Evolutionary conservation across 2,797 vertebrate species (phyloP), one percentile per base, ranked within the genome.

Genomic region (Discoglossus pictus): DNA sequence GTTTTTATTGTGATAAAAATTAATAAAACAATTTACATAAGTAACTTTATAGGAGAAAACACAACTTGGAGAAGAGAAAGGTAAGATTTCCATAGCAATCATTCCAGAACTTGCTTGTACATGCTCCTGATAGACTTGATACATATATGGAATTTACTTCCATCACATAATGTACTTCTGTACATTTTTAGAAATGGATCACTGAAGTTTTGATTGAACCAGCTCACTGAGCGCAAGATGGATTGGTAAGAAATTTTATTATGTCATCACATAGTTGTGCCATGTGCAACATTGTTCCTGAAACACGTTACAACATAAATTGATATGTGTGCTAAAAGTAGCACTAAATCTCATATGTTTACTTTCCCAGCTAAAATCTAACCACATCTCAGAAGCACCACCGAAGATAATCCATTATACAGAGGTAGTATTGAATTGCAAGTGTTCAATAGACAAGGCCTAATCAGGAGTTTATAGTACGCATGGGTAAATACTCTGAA

Each of bases 171-270:
- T 24, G 21, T 50, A 50, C 21, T 18, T 43, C 24, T 68, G 46
- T 52, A 60, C 46, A 53, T 68, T 68, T 68, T 44, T 68, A 68
- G 65, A 39, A 54, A 68, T 68, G 65, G 65, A 68, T 68, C 65
- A 61, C 39, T 61, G 65, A 31, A 35, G 48, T 27, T 61, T 58
- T 68, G 65, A 68, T 61, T 54, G 56, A 68, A 61, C 59, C 56
- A 61, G 56, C 25, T 46, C 65, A 54, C 43, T 61, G 65, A 61
- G 42, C 38, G 35, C 61, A 27, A 68, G 65, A 68, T 61, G 31
- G 65, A 68, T 67, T 55, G 42, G 17, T 43, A 68, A 60, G 51
- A 53, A 60, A 68, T 68, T 55, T 15, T 24, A 61, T 68, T 36
- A 68, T 44, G 65, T 68, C 65, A 68, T 68, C 56, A 53, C 65